Conservation (phyloP, 1,140 invertebrate species). For the Bombus affinis region DNA sequence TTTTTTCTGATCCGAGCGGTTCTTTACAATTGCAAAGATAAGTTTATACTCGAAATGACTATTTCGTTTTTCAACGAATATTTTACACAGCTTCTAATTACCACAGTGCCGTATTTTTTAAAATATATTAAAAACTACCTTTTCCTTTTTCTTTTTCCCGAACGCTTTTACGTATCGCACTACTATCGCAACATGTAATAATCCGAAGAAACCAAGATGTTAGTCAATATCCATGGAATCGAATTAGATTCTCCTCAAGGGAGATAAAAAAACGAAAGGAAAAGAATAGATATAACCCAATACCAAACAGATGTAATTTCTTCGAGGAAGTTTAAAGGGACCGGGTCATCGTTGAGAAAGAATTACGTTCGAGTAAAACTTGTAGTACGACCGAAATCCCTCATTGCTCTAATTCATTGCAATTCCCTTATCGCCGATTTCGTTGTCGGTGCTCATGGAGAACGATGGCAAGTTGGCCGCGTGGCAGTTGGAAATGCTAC, state of each 20-base stretch:
- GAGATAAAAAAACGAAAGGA: not conserved
- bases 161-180: not conserved
- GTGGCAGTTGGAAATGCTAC: not conserved
- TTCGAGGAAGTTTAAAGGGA: not conserved
- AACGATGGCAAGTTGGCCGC: not conserved
- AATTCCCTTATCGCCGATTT: conserved; percentile 51
- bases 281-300: not conserved
- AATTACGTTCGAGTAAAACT: conserved; percentile 18
- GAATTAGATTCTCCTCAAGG: not conserved
- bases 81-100: not conserved
- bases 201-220: not conserved
- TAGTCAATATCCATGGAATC: not conserved
- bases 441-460: not conserved
- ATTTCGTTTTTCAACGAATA: not conserved
- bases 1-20: conserved; percentile 29
- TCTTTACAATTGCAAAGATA: not conserved
- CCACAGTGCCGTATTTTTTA: too few species aligned
- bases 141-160: not conserved
- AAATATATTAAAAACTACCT: too few species aligned
- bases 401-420: conserved; percentile 47
- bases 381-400: conserved; percentile 22
- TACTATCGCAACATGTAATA: not conserved
- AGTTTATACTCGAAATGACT: not conserved
- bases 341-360: not conserved
- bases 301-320: not conserved